Evolutionary conservation across 2,888 invertebrate species (phyloP).

Genomic region (Clivina fossor): DNA sequence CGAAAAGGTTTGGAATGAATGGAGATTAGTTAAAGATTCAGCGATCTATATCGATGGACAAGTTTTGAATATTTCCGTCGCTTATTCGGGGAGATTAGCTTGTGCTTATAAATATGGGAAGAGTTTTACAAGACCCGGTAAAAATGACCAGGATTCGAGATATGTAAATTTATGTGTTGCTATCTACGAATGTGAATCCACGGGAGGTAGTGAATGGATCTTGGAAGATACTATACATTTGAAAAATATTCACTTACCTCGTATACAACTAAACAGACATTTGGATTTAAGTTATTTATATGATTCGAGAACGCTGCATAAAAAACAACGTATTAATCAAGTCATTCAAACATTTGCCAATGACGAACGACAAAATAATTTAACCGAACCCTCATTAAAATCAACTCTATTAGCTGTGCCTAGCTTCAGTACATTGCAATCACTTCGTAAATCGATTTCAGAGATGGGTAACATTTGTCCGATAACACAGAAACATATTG

Average conservation of each 20-base stretch:
- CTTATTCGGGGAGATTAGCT: slow-evolving; percentile 96
- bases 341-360: slow-evolving; percentile 79
- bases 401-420: slow-evolving; percentile 76
- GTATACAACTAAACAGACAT: slow-evolving; percentile 79
- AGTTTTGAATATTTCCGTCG: slow-evolving; percentile 91
- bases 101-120: slow-evolving; percentile 95
- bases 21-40: slow-evolving; percentile 59
- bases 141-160: slow-evolving; percentile 65
- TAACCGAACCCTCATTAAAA: slow-evolving; percentile 49
- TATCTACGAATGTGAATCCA: slow-evolving; percentile 98
- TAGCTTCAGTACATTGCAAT: slow-evolving; percentile 87
- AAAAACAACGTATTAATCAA: slow-evolving; percentile 80
- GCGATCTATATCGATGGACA: slow-evolving; percentile 69
- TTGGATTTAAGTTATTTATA: slow-evolving; percentile 81
- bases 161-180: slow-evolving; percentile 91
- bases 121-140: slow-evolving; percentile 80
- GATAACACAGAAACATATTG: slow-evolving; percentile 86
- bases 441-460: slow-evolving; percentile 82
- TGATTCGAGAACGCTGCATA: slow-evolving; percentile 76
- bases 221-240: slow-evolving; percentile 94
- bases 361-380: slow-evolving; percentile 64
- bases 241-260: slow-evolving; percentile 85
- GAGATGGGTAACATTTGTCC: slow-evolving; percentile 92
- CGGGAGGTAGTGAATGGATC: slow-evolving; percentile 93
- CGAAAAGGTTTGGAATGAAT: slow-evolving; percentile 52